Conservation (phyloP, 1,140 invertebrate species). For the Lepidurus packardi region DNA sequence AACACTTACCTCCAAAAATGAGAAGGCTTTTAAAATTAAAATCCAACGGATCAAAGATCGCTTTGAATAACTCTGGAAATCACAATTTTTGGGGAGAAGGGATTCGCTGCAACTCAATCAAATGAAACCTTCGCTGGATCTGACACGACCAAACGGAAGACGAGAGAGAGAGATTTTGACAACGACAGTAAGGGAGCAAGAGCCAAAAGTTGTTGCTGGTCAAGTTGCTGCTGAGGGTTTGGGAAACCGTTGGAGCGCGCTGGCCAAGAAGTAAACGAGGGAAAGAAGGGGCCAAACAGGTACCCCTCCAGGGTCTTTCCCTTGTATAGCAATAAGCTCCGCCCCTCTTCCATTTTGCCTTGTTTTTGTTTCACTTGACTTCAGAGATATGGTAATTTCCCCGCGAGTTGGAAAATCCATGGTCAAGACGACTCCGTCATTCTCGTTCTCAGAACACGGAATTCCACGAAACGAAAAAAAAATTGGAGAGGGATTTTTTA, state of each 20-base stretch:
- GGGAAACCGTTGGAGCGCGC: slow-evolving; percentile 6
- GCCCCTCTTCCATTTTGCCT: not conserved
- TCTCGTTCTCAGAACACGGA: too few species aligned
- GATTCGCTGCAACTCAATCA: too few species aligned
- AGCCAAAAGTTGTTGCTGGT: slow-evolving; percentile 1
- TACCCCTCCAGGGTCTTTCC: not conserved
- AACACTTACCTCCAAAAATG: too few species aligned
- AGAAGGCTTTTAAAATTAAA: too few species aligned
- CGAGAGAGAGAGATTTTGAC: not conserved
- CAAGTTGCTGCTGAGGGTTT: slow-evolving; percentile 18
- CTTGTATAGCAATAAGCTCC: not conserved
- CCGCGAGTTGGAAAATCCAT: not conserved
- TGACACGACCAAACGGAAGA: too few species aligned
- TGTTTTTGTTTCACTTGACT: not conserved
- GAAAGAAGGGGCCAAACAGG: not conserved
- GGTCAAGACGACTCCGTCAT: too few species aligned
- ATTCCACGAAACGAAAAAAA: too few species aligned
- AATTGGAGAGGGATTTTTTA: too few species aligned
- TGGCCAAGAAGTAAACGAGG: not conserved
- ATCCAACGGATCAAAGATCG: too few species aligned
- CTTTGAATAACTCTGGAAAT: too few species aligned
- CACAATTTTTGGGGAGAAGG: too few species aligned
- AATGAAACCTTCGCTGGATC: too few species aligned
- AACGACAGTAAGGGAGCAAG: not conserved
- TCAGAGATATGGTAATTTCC: not conserved